phyloP scores from a whole-genome alignment of 2,797 vertebrate species.

The Pelobates cultripes region DNA sequence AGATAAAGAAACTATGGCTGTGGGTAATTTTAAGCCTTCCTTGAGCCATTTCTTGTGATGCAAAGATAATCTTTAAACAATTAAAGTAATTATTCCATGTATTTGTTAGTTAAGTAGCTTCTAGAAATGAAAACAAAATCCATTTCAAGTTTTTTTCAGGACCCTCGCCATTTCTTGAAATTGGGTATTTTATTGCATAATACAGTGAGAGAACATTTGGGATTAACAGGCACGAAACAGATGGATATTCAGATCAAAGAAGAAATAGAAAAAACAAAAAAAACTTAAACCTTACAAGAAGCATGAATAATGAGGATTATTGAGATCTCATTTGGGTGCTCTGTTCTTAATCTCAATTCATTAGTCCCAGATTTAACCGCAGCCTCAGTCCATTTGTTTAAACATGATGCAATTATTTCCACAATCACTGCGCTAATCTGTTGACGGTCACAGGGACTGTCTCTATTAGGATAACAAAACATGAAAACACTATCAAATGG shows the following conservation, averaged over 20 bases:
- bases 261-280: neutral
- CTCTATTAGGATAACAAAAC: neutral
- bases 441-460: neutral
- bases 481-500: too few species aligned
- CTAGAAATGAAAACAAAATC: too few species aligned
- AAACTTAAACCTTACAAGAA: neutral
- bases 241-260: neutral
- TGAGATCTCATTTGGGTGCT: neutral
- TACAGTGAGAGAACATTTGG: too few species aligned
- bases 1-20: too few species aligned
- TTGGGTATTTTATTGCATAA: too few species aligned
- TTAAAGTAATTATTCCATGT: too few species aligned
- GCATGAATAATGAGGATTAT: slow-evolving; percentile 17
- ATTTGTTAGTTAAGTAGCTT: too few species aligned
- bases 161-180: too few species aligned
- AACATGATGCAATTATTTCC: slow-evolving; percentile 1
- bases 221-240: neutral
- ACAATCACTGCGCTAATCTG: slow-evolving; percentile 6
- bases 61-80: too few species aligned
- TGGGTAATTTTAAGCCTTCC: too few species aligned
- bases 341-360: slow-evolving; percentile 8
- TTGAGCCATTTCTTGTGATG: too few species aligned
- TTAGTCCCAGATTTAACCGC: slow-evolving; percentile 1
- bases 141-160: too few species aligned
- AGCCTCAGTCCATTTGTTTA: slow-evolving; percentile 12